Percentiles rank a stretch among this genome's conserved stretches.
These are phyloP conservation scores for Yponomeuta plumbellus DNA, from an alignment of 2,888 invertebrate genomes.

Conservation along the genomic window DNA sequence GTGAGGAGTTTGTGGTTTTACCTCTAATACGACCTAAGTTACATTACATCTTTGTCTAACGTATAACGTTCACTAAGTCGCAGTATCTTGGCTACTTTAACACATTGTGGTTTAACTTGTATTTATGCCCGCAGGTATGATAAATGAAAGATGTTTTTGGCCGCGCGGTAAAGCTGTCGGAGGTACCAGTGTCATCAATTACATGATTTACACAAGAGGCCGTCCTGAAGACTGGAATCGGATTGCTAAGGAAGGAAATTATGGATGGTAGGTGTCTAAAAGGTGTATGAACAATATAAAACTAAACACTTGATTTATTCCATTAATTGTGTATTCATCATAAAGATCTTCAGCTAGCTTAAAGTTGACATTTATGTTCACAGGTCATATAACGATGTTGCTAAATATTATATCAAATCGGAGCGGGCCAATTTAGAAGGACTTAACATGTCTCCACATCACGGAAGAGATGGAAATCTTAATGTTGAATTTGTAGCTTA, in stretches of 20 bases:
- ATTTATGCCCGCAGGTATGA: slow-evolving; percentile 42
- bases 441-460: slow-evolving; percentile 63
- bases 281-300: too few relatives aligned
- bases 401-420: slow-evolving; percentile 76
- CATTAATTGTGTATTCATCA: too few relatives aligned
- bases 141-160: slow-evolving; percentile 77
- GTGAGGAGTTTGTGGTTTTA: too few relatives aligned
- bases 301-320: too few relatives aligned
- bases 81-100: too few relatives aligned
- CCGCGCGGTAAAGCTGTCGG: slow-evolving; percentile 86
- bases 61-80: neutral
- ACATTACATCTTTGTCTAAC: too few relatives aligned
- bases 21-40: too few relatives aligned
- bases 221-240: slow-evolving; percentile 81
- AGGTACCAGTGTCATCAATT: slow-evolving; percentile 89
- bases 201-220: slow-evolving; percentile 89
- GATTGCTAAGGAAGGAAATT: slow-evolving; percentile 80
- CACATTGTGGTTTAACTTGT: too few relatives aligned
- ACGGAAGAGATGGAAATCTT: slow-evolving; percentile 75
- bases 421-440: slow-evolving; percentile 61
- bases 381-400: slow-evolving; percentile 78
- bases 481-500: slow-evolving; percentile 75
- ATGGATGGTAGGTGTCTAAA: slow-evolving; percentile 74
- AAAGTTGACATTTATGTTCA: too few relatives aligned
- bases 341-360: too few relatives aligned